Percentiles rank a stretch among this genome's conserved stretches.
These are phyloP conservation scores for Mystacornis crossleyi DNA, from an alignment of 2,113 vertebrate species.

Conservation along the genomic window DNA sequence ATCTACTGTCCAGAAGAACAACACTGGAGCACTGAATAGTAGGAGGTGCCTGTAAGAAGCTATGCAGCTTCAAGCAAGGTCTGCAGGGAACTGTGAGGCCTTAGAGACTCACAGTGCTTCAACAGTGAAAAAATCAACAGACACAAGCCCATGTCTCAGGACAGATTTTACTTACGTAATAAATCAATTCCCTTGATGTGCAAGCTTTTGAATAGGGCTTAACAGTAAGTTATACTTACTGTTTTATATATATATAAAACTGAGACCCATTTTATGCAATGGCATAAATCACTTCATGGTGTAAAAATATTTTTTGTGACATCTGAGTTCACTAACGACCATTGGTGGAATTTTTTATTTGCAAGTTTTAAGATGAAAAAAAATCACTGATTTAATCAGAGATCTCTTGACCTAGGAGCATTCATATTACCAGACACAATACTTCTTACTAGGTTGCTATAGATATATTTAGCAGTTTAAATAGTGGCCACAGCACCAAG, in stretches of 20 bases:
- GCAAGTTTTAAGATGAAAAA: not conserved
- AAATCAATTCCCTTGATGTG: not conserved
- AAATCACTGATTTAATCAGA: not conserved
- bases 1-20: not conserved
- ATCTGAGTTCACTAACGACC: not conserved
- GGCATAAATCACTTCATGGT: not conserved
- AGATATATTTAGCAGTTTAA: not conserved
- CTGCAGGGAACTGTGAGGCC: not conserved
- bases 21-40: not conserved
- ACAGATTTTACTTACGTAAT: not conserved
- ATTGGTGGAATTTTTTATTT: not conserved
- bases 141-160: not conserved
- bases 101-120: not conserved
- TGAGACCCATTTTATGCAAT: not conserved
- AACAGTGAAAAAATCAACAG: not conserved
- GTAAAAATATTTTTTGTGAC: not conserved
- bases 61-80: not conserved
- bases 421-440: rapidly evolving
- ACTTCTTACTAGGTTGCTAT: not conserved
- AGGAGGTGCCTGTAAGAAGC: not conserved
- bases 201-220: not conserved
- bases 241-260: not conserved
- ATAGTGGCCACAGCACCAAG: not conserved
- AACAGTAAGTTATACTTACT: not conserved
- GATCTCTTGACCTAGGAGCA: not conserved